These are phyloP conservation scores for Phalacrocorax brasilianus DNA, from an alignment of 2,113 vertebrate species.

Conservation along the genomic window DNA sequence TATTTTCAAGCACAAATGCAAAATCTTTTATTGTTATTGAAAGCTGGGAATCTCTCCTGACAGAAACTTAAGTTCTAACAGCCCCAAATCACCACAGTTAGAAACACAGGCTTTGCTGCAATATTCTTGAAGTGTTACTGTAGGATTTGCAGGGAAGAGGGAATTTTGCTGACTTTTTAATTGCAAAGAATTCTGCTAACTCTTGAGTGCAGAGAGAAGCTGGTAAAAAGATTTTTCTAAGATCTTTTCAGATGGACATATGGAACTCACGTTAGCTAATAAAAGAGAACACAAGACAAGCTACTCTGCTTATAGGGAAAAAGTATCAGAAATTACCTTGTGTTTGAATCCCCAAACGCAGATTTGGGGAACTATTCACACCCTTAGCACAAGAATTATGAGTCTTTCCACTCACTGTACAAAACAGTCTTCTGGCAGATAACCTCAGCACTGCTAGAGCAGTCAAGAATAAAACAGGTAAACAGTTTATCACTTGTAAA, in stretches of 20 bases:
- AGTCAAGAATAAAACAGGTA: background rate
- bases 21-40: background rate
- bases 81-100: background rate
- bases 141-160: background rate
- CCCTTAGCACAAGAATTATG: background rate
- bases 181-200: background rate
- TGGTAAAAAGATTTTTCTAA: background rate
- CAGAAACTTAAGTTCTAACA: background rate
- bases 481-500: background rate
- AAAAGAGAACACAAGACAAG: background rate
- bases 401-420: background rate
- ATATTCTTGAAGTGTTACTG: background rate
- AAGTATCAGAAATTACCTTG: background rate
- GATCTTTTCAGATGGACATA: background rate
- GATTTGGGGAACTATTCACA: background rate
- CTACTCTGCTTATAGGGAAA: background rate
- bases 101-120: background rate
- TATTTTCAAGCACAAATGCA: background rate
- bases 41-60: background rate
- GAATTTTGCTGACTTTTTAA: background rate
- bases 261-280: background rate
- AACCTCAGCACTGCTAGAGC: background rate
- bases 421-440: background rate
- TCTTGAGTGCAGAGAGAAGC: background rate
- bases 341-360: background rate